Evolutionary conservation across 2,888 invertebrate species (phyloP).

Genomic region (Agrotis segetum): DNA sequence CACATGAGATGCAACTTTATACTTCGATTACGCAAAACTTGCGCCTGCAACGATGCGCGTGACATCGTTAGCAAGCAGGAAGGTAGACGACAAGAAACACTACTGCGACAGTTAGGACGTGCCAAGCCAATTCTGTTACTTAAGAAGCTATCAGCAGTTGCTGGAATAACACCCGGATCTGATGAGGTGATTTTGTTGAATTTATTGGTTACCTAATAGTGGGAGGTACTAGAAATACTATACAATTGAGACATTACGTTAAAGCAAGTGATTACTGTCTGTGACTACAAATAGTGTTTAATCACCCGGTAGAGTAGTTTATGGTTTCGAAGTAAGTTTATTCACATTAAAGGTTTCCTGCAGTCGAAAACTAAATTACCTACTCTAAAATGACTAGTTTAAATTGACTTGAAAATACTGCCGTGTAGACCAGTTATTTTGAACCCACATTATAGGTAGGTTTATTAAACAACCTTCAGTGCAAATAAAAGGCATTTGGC

Average conservation of each 20-base stretch:
- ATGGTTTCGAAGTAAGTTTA: not conserved
- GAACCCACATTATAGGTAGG: not conserved
- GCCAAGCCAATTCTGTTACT: constrained; percentile 53
- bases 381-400: not conserved
- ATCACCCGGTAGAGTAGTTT: no score
- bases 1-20: constrained; percentile 62
- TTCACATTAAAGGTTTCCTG: not conserved
- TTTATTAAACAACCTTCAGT: no score
- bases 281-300: not conserved
- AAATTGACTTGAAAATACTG: not conserved
- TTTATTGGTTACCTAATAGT: constrained; percentile 26
- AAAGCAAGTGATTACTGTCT: not conserved
- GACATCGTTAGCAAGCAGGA: constrained; percentile 66
- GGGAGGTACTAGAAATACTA: not conserved
- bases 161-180: constrained; percentile 57
- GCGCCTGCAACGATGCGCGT: constrained; percentile 65
- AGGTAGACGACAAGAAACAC: constrained; percentile 59
- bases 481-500: no score
- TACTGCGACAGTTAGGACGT: constrained; percentile 42
- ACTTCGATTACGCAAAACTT: constrained; percentile 65
- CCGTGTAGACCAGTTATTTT: not conserved
- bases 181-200: constrained; percentile 5
- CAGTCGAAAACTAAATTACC: no score
- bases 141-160: constrained; percentile 51
- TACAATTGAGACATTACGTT: not conserved